Conservation (phyloP, 2,888 invertebrate genomes). For the Belgica antarctica region DNA sequence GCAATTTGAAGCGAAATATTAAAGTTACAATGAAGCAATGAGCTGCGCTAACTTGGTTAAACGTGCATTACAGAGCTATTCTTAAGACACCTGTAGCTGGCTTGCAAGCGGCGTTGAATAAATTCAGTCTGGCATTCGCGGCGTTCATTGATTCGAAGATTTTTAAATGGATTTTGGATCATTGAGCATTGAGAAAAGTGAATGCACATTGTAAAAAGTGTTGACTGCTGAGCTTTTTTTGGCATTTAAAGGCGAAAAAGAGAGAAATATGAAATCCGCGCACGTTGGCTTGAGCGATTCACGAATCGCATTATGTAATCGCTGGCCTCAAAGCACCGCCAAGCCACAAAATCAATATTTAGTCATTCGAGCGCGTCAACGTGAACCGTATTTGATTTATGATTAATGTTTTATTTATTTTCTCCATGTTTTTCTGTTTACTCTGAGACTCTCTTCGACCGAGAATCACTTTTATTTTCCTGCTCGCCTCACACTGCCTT, state of each 20-base stretch:
- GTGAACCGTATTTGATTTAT: conserved; percentile 20
- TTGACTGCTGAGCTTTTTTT: conserved; percentile 2
- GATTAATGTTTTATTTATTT: conserved; percentile 10
- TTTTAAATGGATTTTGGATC: conserved; percentile 28
- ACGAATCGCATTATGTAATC: conserved; percentile 13
- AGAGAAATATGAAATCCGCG: conserved; percentile 4
- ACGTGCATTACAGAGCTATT: neutral
- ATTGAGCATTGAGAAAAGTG: conserved; percentile 23
- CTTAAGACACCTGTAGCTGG: neutral
- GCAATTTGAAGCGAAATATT: no score
- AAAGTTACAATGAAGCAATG: neutral
- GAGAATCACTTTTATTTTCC: no score
- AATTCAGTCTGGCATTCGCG: neutral
- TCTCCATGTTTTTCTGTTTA: conserved; percentile 12
- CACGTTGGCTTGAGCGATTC: conserved; percentile 18
- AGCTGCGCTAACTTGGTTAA: neutral
- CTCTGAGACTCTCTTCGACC: neutral
- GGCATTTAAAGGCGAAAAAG: conserved; percentile 18
- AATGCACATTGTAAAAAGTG: conserved; percentile 21
- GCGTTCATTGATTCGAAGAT: conserved; percentile 12
- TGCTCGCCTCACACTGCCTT: no score
- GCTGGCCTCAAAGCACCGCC: neutral
- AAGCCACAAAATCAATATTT: conserved; percentile 24
- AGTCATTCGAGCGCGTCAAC: conserved; percentile 11
- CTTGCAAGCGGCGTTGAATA: conserved; percentile 6